Percentiles rank a stretch among this genome's conserved stretches.
Conservation (phyloP, 2,888 invertebrate genomes). For the Petrolisthes cinctipes region DNA sequence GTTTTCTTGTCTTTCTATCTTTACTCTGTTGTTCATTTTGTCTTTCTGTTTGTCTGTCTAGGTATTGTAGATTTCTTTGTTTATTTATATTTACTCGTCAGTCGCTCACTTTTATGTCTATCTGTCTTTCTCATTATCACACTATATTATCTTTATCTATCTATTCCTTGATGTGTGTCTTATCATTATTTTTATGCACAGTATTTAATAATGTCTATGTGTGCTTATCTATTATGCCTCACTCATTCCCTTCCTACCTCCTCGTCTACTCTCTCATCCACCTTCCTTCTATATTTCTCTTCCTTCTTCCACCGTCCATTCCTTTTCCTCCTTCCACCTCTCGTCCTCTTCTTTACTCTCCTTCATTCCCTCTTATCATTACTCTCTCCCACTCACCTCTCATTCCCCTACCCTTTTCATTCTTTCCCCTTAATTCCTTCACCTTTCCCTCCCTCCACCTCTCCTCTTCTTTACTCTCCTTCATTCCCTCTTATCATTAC, state of each 20-base stretch:
- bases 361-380: background rate
- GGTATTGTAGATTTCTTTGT: background rate
- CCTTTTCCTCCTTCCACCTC: background rate
- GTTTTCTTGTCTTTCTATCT: too few relatives aligned
- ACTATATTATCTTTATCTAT: background rate
- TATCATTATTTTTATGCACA: background rate
- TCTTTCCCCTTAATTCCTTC: background rate
- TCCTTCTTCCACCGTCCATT: background rate
- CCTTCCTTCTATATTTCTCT: background rate
- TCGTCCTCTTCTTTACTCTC: background rate
- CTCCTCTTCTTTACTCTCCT: too few relatives aligned
- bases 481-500: too few relatives aligned
- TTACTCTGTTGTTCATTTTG: background rate
- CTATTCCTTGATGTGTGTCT: background rate
- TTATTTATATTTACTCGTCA: background rate
- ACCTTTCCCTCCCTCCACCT: background rate
- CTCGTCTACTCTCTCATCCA: background rate
- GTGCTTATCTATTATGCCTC: background rate
- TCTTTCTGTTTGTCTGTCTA: background rate
- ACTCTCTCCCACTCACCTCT: background rate
- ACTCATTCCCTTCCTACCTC: background rate
- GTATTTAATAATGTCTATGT: background rate
- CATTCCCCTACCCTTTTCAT: too few relatives aligned
- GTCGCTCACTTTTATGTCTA: background rate
- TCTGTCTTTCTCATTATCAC: background rate